Evolutionary conservation across 2,888 invertebrate genomes (phyloP), one percentile per base, ranked within the genome.

Genomic region (Microplitis manilae): DNA sequence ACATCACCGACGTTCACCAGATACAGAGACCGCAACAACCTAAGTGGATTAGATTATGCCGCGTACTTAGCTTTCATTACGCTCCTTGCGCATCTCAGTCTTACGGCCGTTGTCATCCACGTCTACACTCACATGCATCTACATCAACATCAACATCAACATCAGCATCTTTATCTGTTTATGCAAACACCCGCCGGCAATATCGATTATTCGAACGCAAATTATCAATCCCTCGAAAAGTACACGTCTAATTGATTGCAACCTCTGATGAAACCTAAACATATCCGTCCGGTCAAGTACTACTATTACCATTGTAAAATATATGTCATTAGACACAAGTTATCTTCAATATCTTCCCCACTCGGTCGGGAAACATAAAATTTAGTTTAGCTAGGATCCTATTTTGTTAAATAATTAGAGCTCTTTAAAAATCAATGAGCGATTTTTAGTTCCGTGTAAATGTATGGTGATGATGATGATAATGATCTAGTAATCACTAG

Each of bases 1-100:
- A 50, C 50, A 50, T 50, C 50, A 13, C 50, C 50, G 50, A 50
- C 50, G 50, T 50, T 71, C 39, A 71, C 20, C 61, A 39, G 62
- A 38, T 61, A 39, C 38, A 15, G 15, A 61, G 71, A 61, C 62
- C 71, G 69, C 65, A 73, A 68, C 40, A 61, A 40, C 78, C 62
- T 75, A 78, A 78, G 78, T 76, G 78, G 78, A 78, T 73, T 76
- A 78, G 71, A 75, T 78, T 75, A 78, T 69, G 64, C 70, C 75
- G 69, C 69, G 59, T 64, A 71, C 69, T 72, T 75, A 13, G 64
- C 65, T 59, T 61, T 73, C 71, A 71, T 62, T 60, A 71, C 39
- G 62, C 60, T 62, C 68, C 72, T 75, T 40, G 75, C 65, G 41
- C 59, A 38, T 73, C 68, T 61, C 20, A 9, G 38, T 68, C 61